These are phyloP conservation scores for Parazoanthus atlanticus DNA, from an alignment of 92 coral and sea anemone species.

Conservation along the genomic window DNA sequence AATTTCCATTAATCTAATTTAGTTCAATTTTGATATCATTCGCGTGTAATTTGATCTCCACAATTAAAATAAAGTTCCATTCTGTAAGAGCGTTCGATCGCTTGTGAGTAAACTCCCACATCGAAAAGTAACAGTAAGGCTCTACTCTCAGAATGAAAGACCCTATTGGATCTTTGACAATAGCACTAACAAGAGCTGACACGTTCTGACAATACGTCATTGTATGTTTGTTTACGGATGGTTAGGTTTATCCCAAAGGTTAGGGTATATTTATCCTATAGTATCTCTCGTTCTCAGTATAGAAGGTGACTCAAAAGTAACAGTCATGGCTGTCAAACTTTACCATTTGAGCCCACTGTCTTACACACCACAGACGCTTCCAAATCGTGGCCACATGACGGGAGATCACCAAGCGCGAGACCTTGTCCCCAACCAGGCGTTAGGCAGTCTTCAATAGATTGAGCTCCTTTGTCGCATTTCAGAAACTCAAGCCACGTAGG, in stretches of 20 bases:
- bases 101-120: neutral
- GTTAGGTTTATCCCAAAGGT: too few species aligned
- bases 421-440: slow-evolving; percentile 18
- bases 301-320: too few species aligned
- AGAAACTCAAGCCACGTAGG: slow-evolving; percentile 9
- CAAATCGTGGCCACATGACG: neutral
- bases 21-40: neutral
- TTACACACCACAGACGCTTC: slow-evolving; percentile 24
- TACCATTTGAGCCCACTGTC: slow-evolving; percentile 17
- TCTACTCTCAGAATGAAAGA: too few species aligned
- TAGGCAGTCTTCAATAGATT: neutral
- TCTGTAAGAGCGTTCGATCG: neutral
- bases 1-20: neutral
- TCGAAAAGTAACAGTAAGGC: neutral
- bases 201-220: too few species aligned
- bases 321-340: neutral
- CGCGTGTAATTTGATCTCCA: neutral
- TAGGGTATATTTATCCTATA: too few species aligned
- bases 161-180: too few species aligned
- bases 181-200: too few species aligned
- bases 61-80: neutral
- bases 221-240: too few species aligned
- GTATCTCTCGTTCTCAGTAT: too few species aligned
- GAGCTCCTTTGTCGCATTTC: slow-evolving; percentile 13
- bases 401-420: neutral